Base-by-base conservation (phyloP, 2,797 vertebrate species). In the Champsocephalus gunnari region DNA sequence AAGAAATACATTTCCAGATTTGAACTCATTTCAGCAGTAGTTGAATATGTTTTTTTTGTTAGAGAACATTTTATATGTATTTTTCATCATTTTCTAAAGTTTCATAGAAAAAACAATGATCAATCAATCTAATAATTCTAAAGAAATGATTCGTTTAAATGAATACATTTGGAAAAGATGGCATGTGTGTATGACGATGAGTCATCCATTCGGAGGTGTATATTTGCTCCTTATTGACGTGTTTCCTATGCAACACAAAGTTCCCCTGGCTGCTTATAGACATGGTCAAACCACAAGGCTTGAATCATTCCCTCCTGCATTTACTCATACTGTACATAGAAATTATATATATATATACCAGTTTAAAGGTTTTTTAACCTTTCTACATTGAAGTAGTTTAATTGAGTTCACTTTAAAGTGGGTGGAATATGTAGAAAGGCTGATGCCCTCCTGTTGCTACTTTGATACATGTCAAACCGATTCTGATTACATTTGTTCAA, bases 141-240 rank as follows among this genome's bases (percentile, higher is more conserved):
- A 38, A 38, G 2, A 3, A 32, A 59, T 21, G 17, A 13, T n/a
- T 65, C 10, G 3, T 16, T 38, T 9, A 38, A 28, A 28, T 28
- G 28, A 28, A 79, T 32, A 19, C 77, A 66, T 73, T 78, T 68
- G 57, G n/a, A 61, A 34, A 69, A 60, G 16, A 48, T 32, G 44
- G 24, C 17, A 5, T 28, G 43, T 34, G 24, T 34, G 75, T 17
- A 48, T 56, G 66, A 69, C 49, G 41, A 4, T 83, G 73, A 83
- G n/a, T 90, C 80, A 86, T 28, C 28, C 28, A 28, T 38, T n/a
- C 5, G 62, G 58, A 73, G 24, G 12, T 54, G 58, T 54, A 11
- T 73, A 44, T 85, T 55, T 77, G 19, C 24, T 75, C 32, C 49
- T 70, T 73, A 60, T 80, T 70, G 71, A 19, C 7, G 12, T 5